Evolutionary conservation across 1,140 invertebrate genomes (phyloP).

Genomic region (Trichoplusia ni): DNA sequence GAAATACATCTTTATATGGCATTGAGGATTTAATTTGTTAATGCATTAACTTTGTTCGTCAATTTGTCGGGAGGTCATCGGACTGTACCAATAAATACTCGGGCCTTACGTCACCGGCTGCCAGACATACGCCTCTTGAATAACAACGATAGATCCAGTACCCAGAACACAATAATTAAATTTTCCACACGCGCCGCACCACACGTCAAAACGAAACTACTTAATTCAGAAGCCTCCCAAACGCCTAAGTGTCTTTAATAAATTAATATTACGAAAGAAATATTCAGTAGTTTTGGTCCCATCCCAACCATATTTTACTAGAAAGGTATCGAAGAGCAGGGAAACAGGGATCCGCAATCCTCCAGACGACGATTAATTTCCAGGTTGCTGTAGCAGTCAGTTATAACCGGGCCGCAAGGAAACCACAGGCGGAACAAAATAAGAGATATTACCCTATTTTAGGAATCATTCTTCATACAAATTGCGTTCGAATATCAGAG

Average conservation of each 20-base stretch:
- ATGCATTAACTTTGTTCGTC: slow-evolving; percentile 36
- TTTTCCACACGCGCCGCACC: slow-evolving; percentile 68
- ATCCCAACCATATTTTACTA: slow-evolving; percentile 28
- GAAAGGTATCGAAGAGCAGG: slow-evolving; percentile 32
- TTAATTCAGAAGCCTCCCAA: slow-evolving; percentile 55
- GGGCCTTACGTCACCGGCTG: slow-evolving; percentile 67
- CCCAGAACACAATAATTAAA: slow-evolving; percentile 71
- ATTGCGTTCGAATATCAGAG: slow-evolving; percentile 2
- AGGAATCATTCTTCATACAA: slow-evolving; percentile 11
- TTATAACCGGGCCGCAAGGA: slow-evolving; percentile 47
- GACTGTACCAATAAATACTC: slow-evolving; percentile 55
- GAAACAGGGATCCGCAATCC: slow-evolving; percentile 35
- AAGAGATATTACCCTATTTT: slow-evolving; percentile 14
- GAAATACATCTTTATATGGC: neutral
- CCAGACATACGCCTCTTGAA: slow-evolving; percentile 67
- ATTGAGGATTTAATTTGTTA: slow-evolving; percentile 12
- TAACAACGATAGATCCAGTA: slow-evolving; percentile 66
- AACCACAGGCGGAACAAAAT: slow-evolving; percentile 46
- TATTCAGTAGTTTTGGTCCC: slow-evolving; percentile 28
- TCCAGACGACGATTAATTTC: slow-evolving; percentile 56
- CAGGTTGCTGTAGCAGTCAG: slow-evolving; percentile 43
- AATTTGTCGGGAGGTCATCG: slow-evolving; percentile 63
- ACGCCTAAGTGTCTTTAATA: slow-evolving; percentile 23
- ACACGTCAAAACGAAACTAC: slow-evolving; percentile 55
- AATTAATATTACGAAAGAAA: slow-evolving; percentile 33